Evolutionary conservation across 2,888 invertebrate species (phyloP).

Genomic region (Norana najaformis): DNA sequence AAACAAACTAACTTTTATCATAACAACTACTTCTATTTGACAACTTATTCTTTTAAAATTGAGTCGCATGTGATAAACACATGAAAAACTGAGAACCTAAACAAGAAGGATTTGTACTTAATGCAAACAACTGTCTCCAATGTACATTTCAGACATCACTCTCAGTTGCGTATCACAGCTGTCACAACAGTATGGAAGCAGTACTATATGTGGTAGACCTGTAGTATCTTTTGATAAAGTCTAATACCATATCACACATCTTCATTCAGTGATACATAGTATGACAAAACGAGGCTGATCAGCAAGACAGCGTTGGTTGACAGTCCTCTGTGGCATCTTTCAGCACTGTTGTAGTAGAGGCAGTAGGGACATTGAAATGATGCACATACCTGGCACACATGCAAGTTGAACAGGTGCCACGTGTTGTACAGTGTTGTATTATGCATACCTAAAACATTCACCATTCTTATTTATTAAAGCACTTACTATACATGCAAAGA

Average conservation of each 20-base stretch:
- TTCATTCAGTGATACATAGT: neutral
- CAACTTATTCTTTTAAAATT: neutral
- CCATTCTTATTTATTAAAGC: neutral
- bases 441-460: conserved; percentile 54
- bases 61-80: neutral
- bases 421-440: conserved; percentile 58
- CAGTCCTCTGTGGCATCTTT: neutral
- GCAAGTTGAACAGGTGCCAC: conserved; percentile 54
- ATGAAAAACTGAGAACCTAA: neutral
- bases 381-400: conserved; percentile 62
- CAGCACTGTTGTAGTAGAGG: conserved; percentile 59
- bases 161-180: neutral
- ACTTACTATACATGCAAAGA: neutral
- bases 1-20: neutral
- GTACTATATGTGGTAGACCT: neutral
- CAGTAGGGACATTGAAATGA: conserved; percentile 64
- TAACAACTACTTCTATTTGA: neutral
- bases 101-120: neutral
- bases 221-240: neutral
- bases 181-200: neutral
- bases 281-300: neutral
- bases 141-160: neutral
- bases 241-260: neutral
- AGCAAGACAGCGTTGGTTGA: neutral
- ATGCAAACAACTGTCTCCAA: neutral